A percentile compares a stretch with the other conserved stretches of the same genome.
phyloP scores from a whole-genome alignment of 2,113 vertebrate species.

The Engystomops pustulosus region DNA sequence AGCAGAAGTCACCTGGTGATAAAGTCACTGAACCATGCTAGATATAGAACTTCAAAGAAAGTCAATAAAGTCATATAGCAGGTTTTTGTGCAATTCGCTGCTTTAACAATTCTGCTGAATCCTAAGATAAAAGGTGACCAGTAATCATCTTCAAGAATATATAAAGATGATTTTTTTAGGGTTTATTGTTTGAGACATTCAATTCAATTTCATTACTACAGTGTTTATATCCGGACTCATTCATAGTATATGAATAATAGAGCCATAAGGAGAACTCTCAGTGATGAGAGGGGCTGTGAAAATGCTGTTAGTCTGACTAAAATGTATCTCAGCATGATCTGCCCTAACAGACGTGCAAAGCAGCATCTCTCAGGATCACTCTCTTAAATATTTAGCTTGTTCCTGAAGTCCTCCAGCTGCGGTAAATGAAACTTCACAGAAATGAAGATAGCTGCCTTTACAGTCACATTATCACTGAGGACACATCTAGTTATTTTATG shows the following conservation, averaged over 20 bases:
- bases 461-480: constrained; percentile 21
- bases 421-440: constrained; percentile 40
- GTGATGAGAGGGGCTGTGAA: neutral
- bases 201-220: neutral
- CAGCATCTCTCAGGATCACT: constrained; percentile 32
- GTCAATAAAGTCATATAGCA: too few relatives aligned
- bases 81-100: too few relatives aligned
- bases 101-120: too few relatives aligned
- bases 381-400: constrained; percentile 51
- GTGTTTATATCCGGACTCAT: neutral
- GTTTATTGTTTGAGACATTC: neutral
- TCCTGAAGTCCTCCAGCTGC: constrained; percentile 43
- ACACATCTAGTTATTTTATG: constrained; percentile 28
- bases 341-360: constrained; percentile 18
- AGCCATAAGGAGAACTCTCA: neutral
- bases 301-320: constrained; percentile 37
- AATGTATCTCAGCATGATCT: constrained; percentile 40
- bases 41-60: too few relatives aligned
- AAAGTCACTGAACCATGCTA: too few relatives aligned
- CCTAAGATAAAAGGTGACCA: too few relatives aligned
- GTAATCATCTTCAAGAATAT: too few relatives aligned
- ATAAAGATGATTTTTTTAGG: neutral
- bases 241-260: neutral
- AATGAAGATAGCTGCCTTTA: constrained; percentile 10
- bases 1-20: too few relatives aligned